Percentiles rank a stretch among this genome's conserved stretches.
phyloP scores from a whole-genome alignment of 1,140 invertebrate species.

The Calephelis virginiensis region DNA sequence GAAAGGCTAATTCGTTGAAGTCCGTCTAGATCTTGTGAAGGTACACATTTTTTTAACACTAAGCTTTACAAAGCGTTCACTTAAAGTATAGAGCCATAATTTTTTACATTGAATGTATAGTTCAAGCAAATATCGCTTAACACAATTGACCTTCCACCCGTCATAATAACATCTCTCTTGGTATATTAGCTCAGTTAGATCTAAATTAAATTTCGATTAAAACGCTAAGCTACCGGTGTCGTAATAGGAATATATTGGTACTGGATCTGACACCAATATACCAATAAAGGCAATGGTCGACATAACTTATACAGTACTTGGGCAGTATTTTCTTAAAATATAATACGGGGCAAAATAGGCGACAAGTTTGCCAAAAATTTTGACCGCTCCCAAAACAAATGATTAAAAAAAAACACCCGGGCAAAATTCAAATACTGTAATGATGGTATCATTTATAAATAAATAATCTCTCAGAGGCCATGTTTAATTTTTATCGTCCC shows the following conservation, averaged over 20 bases:
- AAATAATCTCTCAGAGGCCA: no score
- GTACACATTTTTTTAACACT: no score
- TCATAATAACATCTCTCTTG: no score
- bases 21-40: no score
- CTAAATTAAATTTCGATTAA: constrained; percentile 7
- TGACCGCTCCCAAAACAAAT: neutral
- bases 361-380: neutral
- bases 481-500: no score
- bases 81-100: no score
- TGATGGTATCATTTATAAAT: no score
- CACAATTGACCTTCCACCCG: neutral
- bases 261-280: constrained; percentile 20
- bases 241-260: constrained; percentile 3
- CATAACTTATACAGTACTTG: constrained; percentile 32
- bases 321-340: constrained; percentile 40
- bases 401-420: no score
- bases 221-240: constrained; percentile 1
- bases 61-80: neutral
- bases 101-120: no score
- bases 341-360: constrained; percentile 19
- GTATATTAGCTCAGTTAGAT: no score
- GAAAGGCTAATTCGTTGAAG: no score
- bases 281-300: constrained; percentile 26
- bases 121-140: neutral
- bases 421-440: no score